phyloP scores from a whole-genome alignment of 1,140 invertebrate genomes.

The Parapsyche elsis region DNA sequence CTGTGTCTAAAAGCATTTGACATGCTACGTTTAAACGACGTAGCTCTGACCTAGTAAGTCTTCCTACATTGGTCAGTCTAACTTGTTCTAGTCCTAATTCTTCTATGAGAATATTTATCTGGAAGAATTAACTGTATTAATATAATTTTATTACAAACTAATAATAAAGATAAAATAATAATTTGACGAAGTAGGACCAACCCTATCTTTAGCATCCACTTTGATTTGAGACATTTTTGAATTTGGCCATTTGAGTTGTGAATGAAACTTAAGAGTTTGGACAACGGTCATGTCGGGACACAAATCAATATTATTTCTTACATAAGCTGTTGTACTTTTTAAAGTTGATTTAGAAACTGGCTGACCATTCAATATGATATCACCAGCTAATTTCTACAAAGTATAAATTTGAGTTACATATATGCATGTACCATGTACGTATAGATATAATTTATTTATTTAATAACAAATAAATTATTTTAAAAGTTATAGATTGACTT shows the following conservation, averaged over 20 bases:
- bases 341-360: conserved; percentile 77
- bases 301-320: conserved; percentile 70
- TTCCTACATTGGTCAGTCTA: conserved; percentile 79
- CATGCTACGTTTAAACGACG: conserved; percentile 88
- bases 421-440: too few species aligned
- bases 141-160: conserved; percentile 6
- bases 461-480: too few species aligned
- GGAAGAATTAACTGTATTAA: conserved; percentile 60
- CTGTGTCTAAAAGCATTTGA: conserved; percentile 84
- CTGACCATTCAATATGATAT: conserved; percentile 89
- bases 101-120: conserved; percentile 88
- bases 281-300: conserved; percentile 81
- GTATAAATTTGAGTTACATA: conserved; percentile 34
- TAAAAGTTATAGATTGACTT: too few species aligned
- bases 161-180: not conserved
- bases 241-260: conserved; percentile 74
- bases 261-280: conserved; percentile 84
- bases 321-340: conserved; percentile 73
- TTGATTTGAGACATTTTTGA: conserved; percentile 68
- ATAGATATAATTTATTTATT: too few species aligned
- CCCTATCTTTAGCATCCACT: conserved; percentile 74
- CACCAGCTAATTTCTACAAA: conserved; percentile 73
- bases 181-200: conserved; percentile 26
- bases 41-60: conserved; percentile 87
- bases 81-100: conserved; percentile 90